phyloP scores from a whole-genome alignment of 2,113 vertebrate genomes.

The Megalops atlanticus region DNA sequence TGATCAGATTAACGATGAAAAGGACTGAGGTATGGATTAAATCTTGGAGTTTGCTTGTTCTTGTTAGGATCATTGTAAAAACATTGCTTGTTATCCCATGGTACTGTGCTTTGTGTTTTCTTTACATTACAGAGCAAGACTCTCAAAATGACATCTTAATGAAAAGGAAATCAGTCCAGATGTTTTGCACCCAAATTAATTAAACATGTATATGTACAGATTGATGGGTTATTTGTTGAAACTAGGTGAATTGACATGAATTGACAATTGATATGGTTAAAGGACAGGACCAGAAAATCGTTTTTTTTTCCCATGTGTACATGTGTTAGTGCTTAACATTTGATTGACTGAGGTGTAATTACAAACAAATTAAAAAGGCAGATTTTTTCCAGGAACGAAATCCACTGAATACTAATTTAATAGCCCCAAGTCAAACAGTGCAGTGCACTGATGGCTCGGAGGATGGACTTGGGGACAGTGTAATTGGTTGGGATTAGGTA shows the following conservation, averaged over 20 bases:
- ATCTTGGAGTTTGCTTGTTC: background rate
- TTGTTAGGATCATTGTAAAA: background rate
- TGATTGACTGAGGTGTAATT: background rate
- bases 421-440: background rate
- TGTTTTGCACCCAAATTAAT: conserved; percentile 12
- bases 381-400: background rate
- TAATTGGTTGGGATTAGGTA: no score
- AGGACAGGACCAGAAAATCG: background rate
- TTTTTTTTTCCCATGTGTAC: background rate
- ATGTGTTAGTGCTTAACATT: background rate
- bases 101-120: background rate
- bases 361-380: background rate
- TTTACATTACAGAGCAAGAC: background rate
- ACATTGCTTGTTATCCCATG: background rate
- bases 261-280: background rate
- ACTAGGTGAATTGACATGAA: background rate
- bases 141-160: background rate
- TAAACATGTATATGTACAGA: background rate
- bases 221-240: background rate
- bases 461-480: no score
- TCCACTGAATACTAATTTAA: background rate
- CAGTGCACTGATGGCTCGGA: no score
- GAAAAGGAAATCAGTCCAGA: background rate
- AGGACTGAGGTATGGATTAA: background rate
- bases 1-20: background rate